Evolutionary conservation across 2,888 invertebrate genomes (phyloP), one percentile per base, ranked within the genome.

Genomic region (Clivina fossor): DNA sequence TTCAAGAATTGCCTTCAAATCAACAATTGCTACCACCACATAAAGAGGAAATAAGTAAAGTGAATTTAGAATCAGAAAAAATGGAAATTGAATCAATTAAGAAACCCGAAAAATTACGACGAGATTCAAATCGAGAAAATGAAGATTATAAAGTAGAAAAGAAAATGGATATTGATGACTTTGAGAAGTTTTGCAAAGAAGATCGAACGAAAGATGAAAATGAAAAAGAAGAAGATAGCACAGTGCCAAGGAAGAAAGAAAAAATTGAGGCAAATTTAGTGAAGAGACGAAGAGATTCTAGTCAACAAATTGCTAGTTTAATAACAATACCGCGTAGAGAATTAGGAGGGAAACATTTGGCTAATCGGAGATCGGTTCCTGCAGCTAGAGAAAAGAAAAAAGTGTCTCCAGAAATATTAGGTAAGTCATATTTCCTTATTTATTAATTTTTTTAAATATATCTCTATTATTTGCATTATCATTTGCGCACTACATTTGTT

Each of bases 161-260:
- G 4, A 47, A 41, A 19, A 48, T 55, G 48, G 47, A 46, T 3
- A 37, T 58, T 13, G 68, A 69, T 3, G 69, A 71, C 16, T 24
- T 65, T 4, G 72, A 72, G 56, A 70, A 72, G 58, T 72, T 70
- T 57, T 69, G 69, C 58, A 74, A 74, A 60, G 74, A 74, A 62
- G 69, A 73, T 46, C 63, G 68, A 41, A 71, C 69, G 2, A 72
- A 70, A 62, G 65, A 68, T 47, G 69, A 71, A 58, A 68, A 68
- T 48, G 74, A 74, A 62, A 76, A 76, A 60, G 75, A 75, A 38
- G 73, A 73, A 32, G 73, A 74, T 50, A 71, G 72, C 33, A 70
- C 69, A 2, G 74, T 78, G 48, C 71, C 74, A 3, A 72, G 77
- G 40, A 80, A 80, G 65, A 79, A 78, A 64, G 79, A 80, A 63